Conservation (phyloP, 1,140 invertebrate species). For the Formica selysi region DNA sequence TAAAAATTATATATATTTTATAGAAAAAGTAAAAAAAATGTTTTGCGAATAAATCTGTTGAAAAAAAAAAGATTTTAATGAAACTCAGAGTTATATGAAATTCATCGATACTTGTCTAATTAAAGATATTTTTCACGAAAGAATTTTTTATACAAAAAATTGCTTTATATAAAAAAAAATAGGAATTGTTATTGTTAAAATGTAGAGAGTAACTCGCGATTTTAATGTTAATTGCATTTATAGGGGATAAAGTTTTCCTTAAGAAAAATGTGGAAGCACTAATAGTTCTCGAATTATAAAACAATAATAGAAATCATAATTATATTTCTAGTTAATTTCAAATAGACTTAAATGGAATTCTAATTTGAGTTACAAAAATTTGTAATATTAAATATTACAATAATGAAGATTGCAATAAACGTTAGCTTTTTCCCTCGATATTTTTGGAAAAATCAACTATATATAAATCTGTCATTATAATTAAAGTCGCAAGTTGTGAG, state of each 20-base stretch:
- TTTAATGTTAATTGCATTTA: no score
- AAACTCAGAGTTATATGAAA: background rate
- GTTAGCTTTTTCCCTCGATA: no score
- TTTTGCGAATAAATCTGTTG: background rate
- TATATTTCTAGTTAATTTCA: background rate
- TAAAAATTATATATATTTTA: slow-evolving; percentile 2
- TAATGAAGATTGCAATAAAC: no score
- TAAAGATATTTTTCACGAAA: background rate
- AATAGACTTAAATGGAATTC: background rate
- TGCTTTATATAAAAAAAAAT: background rate
- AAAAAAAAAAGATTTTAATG: background rate
- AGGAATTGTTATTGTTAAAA: background rate
- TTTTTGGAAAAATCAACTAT: no score
- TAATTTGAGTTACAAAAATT: no score
- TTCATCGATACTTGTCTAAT: background rate
- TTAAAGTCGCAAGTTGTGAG: no score
- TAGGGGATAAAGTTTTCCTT: no score
- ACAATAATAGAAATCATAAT: background rate
- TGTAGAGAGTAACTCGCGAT: no score
- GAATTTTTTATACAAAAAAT: background rate
- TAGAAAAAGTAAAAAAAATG: background rate
- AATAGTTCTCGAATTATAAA: background rate
- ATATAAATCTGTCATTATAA: no score
- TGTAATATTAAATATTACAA: no score
- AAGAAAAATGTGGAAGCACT: no score